Evolutionary conservation across 2,113 vertebrate species (phyloP).

Genomic region (Nothobranchius kuhntae): DNA sequence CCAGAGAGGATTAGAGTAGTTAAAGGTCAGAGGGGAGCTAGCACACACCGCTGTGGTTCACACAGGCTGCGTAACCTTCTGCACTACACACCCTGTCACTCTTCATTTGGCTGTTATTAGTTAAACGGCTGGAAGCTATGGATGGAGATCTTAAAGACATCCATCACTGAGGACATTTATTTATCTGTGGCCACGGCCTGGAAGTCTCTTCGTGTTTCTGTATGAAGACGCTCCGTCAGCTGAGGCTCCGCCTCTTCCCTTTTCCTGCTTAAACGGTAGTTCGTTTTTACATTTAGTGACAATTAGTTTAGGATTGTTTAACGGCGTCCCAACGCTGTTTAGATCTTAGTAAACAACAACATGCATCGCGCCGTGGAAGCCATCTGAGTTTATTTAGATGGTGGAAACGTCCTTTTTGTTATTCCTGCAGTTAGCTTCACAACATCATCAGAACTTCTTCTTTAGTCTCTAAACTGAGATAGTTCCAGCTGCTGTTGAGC

Average conservation of each 20-base stretch:
- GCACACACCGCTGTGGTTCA: conserved; percentile 28
- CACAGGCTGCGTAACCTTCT: conserved; percentile 2
- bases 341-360: too few species aligned
- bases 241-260: too few species aligned
- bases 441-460: too few species aligned
- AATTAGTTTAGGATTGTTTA: too few species aligned
- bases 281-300: too few species aligned
- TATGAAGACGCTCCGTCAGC: neutral
- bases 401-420: too few species aligned
- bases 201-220: neutral
- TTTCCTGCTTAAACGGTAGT: too few species aligned
- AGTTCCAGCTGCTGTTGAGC: too few species aligned
- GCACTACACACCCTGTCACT: conserved; percentile 24
- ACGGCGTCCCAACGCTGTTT: too few species aligned
- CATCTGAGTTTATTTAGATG: neutral
- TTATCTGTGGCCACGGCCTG: neutral
- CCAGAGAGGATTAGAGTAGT: conserved; percentile 54
- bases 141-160: neutral
- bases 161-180: neutral
- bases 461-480: too few species aligned
- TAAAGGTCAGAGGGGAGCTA: conserved; percentile 33
- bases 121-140: conserved; percentile 9
- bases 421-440: too few species aligned
- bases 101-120: conserved; percentile 9
- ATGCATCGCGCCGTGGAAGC: neutral